phyloP scores from a whole-genome alignment of 2,113 vertebrate species.

The Andinoacara biseriatus region DNA sequence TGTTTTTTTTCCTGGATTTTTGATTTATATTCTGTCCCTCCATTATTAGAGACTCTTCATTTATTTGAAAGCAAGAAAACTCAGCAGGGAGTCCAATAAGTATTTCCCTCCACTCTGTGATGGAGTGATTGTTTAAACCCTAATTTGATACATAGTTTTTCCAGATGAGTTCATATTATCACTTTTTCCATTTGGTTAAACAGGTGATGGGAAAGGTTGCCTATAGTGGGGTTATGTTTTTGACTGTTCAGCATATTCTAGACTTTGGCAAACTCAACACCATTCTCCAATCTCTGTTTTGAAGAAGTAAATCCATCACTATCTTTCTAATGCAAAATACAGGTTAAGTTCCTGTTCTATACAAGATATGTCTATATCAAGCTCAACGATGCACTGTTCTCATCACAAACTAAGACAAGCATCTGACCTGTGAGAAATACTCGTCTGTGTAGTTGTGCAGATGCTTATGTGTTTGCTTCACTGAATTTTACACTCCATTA shows the following conservation, averaged over 20 bases:
- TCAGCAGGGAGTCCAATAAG: too few relatives aligned
- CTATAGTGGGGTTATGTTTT: too few relatives aligned
- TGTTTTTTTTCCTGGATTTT: too few relatives aligned
- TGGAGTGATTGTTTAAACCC: too few relatives aligned
- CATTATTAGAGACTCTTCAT: too few relatives aligned
- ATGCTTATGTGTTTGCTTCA: neutral
- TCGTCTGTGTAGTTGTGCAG: neutral
- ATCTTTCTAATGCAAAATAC: neutral
- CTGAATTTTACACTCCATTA: slow-evolving; percentile 9
- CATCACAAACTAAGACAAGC: neutral
- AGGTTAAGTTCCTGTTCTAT: neutral
- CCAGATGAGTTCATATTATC: too few relatives aligned
- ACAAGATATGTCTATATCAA: neutral
- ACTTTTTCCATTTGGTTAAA: too few relatives aligned
- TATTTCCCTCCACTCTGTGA: too few relatives aligned
- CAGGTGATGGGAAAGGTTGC: too few relatives aligned
- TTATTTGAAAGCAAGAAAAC: too few relatives aligned
- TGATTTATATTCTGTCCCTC: too few relatives aligned
- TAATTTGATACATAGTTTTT: too few relatives aligned
- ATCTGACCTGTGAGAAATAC: neutral
- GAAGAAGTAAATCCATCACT: neutral
- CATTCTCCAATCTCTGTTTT: neutral
- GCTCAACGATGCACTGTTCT: neutral
- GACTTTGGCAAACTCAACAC: neutral
- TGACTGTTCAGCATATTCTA: neutral